Evolutionary conservation across 2,113 vertebrate genomes (phyloP).

Genomic region (Phasianus colchicus): DNA sequence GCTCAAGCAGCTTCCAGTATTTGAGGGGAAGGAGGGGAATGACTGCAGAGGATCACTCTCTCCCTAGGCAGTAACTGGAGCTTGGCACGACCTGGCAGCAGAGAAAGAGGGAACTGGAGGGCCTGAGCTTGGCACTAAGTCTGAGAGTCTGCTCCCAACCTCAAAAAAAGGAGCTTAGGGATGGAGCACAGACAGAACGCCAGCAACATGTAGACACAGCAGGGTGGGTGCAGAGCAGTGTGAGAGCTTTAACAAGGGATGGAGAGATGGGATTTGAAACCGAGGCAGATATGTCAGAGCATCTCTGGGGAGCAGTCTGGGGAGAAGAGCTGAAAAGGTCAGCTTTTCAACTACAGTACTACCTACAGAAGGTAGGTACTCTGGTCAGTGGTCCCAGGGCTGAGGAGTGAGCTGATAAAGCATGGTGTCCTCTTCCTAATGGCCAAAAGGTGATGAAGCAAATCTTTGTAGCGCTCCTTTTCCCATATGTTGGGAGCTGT

Average conservation of each 20-base stretch:
- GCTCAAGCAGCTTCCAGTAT: background rate
- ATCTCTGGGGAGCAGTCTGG: background rate
- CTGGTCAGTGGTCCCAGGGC: background rate
- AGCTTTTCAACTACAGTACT: background rate
- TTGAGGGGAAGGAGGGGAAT: background rate
- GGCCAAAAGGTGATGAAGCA: background rate
- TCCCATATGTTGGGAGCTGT: background rate
- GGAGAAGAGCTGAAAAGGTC: background rate
- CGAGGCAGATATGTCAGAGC: background rate
- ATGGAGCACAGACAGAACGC: background rate
- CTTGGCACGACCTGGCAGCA: background rate
- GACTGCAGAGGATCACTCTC: conserved; percentile 21
- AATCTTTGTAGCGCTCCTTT: background rate
- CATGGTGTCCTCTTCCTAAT: background rate
- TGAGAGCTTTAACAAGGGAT: background rate
- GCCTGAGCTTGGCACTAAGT: background rate
- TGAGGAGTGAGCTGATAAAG: background rate
- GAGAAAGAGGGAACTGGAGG: background rate
- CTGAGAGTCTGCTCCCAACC: background rate
- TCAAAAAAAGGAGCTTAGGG: background rate
- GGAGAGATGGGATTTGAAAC: background rate
- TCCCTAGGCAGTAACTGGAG: conserved; percentile 5
- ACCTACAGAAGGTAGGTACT: background rate
- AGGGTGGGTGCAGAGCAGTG: background rate
- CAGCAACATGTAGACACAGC: background rate